Conservation (phyloP, 2,888 invertebrate species). For the Erebia aethiops region DNA sequence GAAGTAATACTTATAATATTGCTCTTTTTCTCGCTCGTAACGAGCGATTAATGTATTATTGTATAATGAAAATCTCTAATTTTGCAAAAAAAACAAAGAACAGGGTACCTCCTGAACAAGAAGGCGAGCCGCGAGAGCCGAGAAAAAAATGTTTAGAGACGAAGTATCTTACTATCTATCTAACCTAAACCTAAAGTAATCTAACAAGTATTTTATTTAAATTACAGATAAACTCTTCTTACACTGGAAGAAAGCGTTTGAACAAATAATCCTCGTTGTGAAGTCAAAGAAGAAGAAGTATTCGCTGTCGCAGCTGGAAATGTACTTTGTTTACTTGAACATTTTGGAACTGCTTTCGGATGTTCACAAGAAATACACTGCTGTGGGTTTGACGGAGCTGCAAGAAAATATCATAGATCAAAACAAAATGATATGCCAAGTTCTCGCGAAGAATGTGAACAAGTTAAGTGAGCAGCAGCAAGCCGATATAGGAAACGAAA, state of each 20-base stretch:
- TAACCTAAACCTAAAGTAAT: no score
- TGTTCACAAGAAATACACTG: slow-evolving; percentile 49
- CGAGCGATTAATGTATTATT: no score
- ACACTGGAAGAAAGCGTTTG: slow-evolving; percentile 23
- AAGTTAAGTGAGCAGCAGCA: slow-evolving; percentile 71
- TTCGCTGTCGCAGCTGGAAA: slow-evolving; percentile 35
- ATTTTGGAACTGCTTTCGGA: slow-evolving; percentile 58
- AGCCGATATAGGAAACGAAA: slow-evolving; percentile 60
- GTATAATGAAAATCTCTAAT: no score
- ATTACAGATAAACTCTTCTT: slow-evolving; percentile 25
- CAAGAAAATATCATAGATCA: slow-evolving; percentile 46
- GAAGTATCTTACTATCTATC: no score
- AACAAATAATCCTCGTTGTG: slow-evolving; percentile 24
- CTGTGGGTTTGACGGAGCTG: slow-evolving; percentile 39
- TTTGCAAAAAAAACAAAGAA: no score
- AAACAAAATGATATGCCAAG: slow-evolving; percentile 49
- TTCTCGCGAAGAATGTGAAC: slow-evolving; percentile 49
- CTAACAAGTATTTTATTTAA: slow-evolving; percentile 1
- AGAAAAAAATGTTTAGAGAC: background rate
- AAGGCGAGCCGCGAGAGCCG: no score
- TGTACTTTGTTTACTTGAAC: slow-evolving; percentile 43
- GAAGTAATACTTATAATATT: no score
- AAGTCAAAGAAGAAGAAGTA: slow-evolving; percentile 35
- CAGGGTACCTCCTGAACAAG: no score
- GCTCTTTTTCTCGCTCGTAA: no score